Evolutionary conservation across 1,140 invertebrate genomes (phyloP).

Genomic region (Lepidurus apus): DNA sequence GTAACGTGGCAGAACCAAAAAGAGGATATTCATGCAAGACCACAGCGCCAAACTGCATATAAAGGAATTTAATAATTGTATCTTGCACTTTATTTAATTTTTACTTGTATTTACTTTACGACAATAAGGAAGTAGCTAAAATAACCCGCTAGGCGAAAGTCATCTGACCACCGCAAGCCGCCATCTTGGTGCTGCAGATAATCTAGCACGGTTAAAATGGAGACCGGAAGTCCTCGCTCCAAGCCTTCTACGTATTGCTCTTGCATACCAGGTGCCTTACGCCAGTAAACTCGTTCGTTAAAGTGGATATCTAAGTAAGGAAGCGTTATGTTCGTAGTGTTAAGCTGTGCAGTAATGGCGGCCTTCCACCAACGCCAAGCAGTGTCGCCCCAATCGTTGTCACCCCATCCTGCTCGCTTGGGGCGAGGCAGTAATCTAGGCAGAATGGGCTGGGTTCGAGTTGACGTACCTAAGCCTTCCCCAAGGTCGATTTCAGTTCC

Average conservation of each 20-base stretch:
- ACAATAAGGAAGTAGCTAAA: slow-evolving; percentile 24
- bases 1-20: slow-evolving; percentile 28
- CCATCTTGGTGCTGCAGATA: slow-evolving; percentile 32
- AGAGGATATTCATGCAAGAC: slow-evolving; percentile 31
- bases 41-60: slow-evolving; percentile 21
- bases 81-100: background rate
- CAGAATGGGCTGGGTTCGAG: background rate
- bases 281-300: slow-evolving; percentile 27
- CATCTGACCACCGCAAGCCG: slow-evolving; percentile 29
- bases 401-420: background rate
- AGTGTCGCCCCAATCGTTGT: background rate
- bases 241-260: slow-evolving; percentile 26
- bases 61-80: background rate
- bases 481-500: background rate
- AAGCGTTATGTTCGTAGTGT: background rate
- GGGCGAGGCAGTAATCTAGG: background rate
- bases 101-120: background rate
- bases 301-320: slow-evolving; percentile 27
- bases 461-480: background rate
- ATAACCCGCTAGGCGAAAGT: slow-evolving; percentile 28
- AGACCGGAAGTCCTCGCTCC: slow-evolving; percentile 29
- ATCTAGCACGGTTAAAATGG: slow-evolving; percentile 33
- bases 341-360: background rate
- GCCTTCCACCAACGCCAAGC: background rate
- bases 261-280: slow-evolving; percentile 24